phyloP scores from a whole-genome alignment of 1,140 invertebrate genomes.

The Lasaia peninsularis region DNA sequence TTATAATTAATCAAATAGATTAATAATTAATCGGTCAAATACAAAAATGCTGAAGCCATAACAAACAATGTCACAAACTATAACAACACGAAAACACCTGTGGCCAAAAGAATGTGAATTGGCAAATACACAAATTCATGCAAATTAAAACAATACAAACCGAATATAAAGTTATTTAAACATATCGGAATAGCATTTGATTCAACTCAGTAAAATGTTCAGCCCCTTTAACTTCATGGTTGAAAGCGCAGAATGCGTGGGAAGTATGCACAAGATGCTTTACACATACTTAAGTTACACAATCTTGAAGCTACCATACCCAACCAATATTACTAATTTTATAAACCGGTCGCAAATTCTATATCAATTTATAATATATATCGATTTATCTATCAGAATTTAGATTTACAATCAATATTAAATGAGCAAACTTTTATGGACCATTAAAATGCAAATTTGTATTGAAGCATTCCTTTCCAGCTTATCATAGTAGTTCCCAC shows the following conservation, averaged over 20 bases:
- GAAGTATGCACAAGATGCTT: conserved; percentile 56
- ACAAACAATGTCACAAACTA: too few relatives aligned
- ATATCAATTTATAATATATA: conserved; percentile 14
- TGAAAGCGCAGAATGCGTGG: conserved; percentile 58
- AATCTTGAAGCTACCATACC: conserved; percentile 56
- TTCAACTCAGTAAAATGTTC: conserved; percentile 54
- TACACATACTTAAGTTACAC: conserved; percentile 70
- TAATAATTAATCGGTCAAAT: neutral
- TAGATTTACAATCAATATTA: conserved; percentile 26
- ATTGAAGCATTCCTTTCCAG: conserved; percentile 45
- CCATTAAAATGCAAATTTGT: conserved; percentile 39
- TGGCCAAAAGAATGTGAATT: neutral
- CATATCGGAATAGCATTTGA: conserved; percentile 16
- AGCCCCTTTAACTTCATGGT: conserved; percentile 66
- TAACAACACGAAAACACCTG: conserved; percentile 2
- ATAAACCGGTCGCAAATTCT: conserved; percentile 22
- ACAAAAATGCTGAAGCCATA: neutral
- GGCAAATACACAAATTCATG: too few relatives aligned
- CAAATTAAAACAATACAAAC: too few relatives aligned
- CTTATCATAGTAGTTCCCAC: conserved; percentile 44
- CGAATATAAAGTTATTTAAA: too few relatives aligned
- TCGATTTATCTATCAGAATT: conserved; percentile 13
- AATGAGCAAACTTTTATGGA: conserved; percentile 36
- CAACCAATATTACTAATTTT: conserved; percentile 40
- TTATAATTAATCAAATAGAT: neutral